Base-by-base conservation (phyloP, 2,113 vertebrate genomes). In the Cyanistes caeruleus region DNA sequence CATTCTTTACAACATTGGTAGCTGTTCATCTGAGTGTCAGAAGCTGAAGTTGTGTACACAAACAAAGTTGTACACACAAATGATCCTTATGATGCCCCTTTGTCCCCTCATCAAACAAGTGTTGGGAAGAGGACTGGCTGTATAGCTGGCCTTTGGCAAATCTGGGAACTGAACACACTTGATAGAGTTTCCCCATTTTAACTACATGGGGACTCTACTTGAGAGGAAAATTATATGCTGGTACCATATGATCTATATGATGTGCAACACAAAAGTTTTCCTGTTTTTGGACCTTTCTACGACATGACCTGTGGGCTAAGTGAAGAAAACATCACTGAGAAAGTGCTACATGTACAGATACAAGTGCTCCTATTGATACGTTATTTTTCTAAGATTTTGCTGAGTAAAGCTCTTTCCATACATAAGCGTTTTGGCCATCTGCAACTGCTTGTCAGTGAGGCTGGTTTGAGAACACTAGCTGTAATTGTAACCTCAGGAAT, bases 401-500 rank as follows among this genome's bases (percentile, higher is more conserved):
- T 98, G 97, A 97, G 96, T 97, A 97, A 98, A 98, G 96, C 90
- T 97, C 60, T 98, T 98, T 97, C 96, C 87, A 93, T 90, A 96
- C 94, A 97, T 91, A 96, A 97, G 95, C 6, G 2, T 97, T 92
- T 96, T 97, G 97, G 97, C 98, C 98, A 98, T 98, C 98, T 98
- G 98, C 98, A 99, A 98, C 98, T 98, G 98, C 98, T 98, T 98
- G 98, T 98, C 98, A 98, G 91, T 98, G 97, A 88, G 96, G 88
- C 94, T 96, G 96, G 62, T 96, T 97, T 93, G 97, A 97, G 98
- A 98, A 98, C 98, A 98, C 98, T 98, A 97, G 96, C 98, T 93
- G 98, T 99, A 98, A 99, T 98, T 98, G 98, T 98, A 98, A 97
- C 97, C 98, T 98, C 97, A 98, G 98, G 98, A 98, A 99, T 99